Percentiles rank a stretch among this genome's conserved stretches.
These are phyloP conservation scores for Phenganax subtilis DNA, from an alignment of 92 coral and sea anemone genomes.

Conservation along the genomic window DNA sequence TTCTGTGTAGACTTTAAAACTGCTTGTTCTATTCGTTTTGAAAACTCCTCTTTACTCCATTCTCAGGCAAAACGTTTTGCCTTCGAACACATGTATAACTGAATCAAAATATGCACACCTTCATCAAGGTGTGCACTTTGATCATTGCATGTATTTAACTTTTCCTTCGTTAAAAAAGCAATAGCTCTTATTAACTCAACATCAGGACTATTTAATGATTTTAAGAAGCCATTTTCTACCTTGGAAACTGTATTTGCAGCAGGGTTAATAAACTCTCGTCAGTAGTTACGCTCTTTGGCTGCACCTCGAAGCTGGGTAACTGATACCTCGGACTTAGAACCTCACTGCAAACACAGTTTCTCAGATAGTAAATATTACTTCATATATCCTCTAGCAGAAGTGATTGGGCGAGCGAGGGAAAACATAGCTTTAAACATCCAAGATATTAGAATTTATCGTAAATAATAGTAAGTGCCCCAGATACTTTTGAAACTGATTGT, in stretches of 20 bases:
- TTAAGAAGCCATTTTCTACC: conserved; percentile 1
- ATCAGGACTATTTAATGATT: background rate
- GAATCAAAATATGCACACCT: too few relatives aligned
- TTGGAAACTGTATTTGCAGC: background rate
- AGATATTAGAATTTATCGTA: too few relatives aligned
- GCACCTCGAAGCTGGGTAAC: background rate
- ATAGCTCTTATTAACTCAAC: background rate
- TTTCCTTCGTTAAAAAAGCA: background rate
- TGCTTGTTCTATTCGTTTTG: too few relatives aligned
- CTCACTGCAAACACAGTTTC: conserved; percentile 2
- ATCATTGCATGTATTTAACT: background rate
- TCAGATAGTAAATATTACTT: background rate
- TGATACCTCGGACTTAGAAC: background rate
- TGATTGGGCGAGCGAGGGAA: too few relatives aligned
- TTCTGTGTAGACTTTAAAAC: too few relatives aligned
- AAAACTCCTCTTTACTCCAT: too few relatives aligned
- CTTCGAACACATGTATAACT: background rate
- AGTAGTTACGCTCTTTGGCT: too few relatives aligned
- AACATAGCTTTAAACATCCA: too few relatives aligned
- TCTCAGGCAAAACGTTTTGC: background rate
- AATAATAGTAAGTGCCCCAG: too few relatives aligned
- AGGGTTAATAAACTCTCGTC: background rate
- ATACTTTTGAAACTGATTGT: too few relatives aligned
- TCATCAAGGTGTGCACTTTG: background rate
- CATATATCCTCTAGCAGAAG: too few relatives aligned